A percentile compares a stretch with the other conserved stretches of the same genome.
These are phyloP conservation scores for Hylomyscus alleni DNA, from an alignment of 2,797 vertebrate genomes.

Conservation along the genomic window DNA sequence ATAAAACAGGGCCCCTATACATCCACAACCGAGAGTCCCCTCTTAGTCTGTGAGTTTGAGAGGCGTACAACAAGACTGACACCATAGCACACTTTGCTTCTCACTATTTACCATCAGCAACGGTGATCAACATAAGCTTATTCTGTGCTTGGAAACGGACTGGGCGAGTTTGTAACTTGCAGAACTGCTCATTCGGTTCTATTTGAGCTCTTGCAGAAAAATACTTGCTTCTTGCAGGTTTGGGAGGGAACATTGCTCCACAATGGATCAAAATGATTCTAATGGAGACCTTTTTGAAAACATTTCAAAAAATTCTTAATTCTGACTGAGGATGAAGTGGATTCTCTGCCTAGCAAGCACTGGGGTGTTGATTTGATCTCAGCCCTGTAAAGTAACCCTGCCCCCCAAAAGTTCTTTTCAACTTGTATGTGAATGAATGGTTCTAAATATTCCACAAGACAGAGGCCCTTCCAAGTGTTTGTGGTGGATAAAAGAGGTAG, in stretches of 20 bases:
- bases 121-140: background rate
- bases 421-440: slow-evolving; percentile 40
- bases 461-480: background rate
- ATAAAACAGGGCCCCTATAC: slow-evolving; percentile 2
- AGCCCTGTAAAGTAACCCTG: background rate
- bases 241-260: background rate
- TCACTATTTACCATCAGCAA: background rate
- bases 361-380: background rate
- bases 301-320: background rate
- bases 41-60: slow-evolving; percentile 1
- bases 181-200: slow-evolving; percentile 1
- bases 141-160: background rate
- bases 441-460: background rate
- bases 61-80: background rate
- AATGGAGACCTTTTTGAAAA: background rate
- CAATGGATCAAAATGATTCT: slow-evolving; percentile 16
- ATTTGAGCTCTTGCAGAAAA: slow-evolving; percentile 10
- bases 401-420: background rate
- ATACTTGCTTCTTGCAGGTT: slow-evolving; percentile 23
- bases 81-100: background rate
- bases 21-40: background rate
- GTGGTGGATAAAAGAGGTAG: background rate
- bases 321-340: background rate
- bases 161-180: background rate
- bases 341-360: background rate